Conservation (phyloP, 2,113 vertebrate genomes). For the Australoheros scitulus region DNA sequence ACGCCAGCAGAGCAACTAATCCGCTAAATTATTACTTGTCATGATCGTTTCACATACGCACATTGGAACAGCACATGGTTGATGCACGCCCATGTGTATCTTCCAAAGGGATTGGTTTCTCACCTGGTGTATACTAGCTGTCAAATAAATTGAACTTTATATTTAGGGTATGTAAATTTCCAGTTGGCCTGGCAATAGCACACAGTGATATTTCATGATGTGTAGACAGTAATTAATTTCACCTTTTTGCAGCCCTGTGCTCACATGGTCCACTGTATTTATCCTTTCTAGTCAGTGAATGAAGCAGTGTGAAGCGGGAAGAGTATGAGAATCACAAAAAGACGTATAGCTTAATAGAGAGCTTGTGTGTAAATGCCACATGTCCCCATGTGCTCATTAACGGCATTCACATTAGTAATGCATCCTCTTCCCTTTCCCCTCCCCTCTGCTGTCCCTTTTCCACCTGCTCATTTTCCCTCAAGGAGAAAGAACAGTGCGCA, state of each 20-base stretch:
- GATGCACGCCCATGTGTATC: not conserved
- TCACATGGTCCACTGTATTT: not conserved
- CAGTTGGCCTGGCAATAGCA: conserved; percentile 47
- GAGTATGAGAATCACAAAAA: not conserved
- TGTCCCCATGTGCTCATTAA: conserved; percentile 40
- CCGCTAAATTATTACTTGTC: too few species aligned
- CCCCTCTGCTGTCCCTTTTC: not conserved
- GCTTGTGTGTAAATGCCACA: conserved; percentile 43
- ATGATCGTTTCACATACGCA: not conserved
- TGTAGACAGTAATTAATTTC: conserved; percentile 50
- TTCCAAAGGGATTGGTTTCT: not conserved
- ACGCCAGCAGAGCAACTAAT: not conserved
- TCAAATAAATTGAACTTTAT: conserved; percentile 19
- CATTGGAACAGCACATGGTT: not conserved
- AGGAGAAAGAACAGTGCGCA: conserved; percentile 41
- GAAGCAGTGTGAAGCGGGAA: not conserved
- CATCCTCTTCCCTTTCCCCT: not conserved
- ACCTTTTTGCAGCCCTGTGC: conserved; percentile 26
- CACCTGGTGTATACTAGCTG: not conserved
- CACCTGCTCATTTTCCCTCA: conserved; percentile 19
- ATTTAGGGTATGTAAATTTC: conserved; percentile 6
- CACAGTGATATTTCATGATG: conserved; percentile 31
- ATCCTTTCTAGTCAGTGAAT: conserved; percentile 2
- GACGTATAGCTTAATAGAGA: conserved; percentile 17
- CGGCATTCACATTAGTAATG: conserved; percentile 39